phyloP scores from a whole-genome alignment of 1,140 invertebrate genomes.

The Globodera rostochiensis region DNA sequence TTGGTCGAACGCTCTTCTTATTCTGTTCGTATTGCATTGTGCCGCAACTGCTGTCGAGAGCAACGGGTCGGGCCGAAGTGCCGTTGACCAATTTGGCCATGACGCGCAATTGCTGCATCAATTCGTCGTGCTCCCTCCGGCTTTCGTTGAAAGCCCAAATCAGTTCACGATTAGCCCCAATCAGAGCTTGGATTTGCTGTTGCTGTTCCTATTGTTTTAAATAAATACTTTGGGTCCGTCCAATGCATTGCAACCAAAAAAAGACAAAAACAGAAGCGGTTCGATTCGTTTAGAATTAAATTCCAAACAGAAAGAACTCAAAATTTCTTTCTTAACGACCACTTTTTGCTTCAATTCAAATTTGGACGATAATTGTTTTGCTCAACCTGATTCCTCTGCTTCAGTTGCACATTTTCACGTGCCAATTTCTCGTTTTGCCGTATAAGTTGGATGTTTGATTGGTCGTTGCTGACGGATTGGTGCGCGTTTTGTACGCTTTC shows the following conservation, averaged over 20 bases:
- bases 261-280: not conserved
- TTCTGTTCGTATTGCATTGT: conserved; percentile 1
- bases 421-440: conserved; percentile 19
- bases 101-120: conserved; percentile 23
- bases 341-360: no score
- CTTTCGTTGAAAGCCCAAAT: conserved; percentile 32
- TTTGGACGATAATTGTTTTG: no score
- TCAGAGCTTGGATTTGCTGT: conserved; percentile 28
- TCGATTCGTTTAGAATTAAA: no score
- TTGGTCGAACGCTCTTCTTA: not conserved
- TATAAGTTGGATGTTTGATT: conserved; percentile 3
- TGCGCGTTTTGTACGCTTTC: not conserved
- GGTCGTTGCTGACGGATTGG: not conserved
- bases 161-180: conserved; percentile 24
- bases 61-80: not conserved
- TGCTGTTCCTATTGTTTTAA: conserved; percentile 22
- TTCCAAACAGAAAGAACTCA: no score
- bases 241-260: not conserved
- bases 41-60: not conserved
- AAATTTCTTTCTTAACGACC: no score
- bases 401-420: conserved; percentile 18
- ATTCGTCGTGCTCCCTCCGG: conserved; percentile 22
- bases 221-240: not conserved
- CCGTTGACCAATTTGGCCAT: conserved; percentile 11
- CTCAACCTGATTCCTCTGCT: conserved; percentile 19